A percentile compares a stretch with the other conserved stretches of the same genome.
Evolutionary conservation across 2,888 invertebrate genomes (phyloP).

Genomic region (Ecliptopera silaceata): DNA sequence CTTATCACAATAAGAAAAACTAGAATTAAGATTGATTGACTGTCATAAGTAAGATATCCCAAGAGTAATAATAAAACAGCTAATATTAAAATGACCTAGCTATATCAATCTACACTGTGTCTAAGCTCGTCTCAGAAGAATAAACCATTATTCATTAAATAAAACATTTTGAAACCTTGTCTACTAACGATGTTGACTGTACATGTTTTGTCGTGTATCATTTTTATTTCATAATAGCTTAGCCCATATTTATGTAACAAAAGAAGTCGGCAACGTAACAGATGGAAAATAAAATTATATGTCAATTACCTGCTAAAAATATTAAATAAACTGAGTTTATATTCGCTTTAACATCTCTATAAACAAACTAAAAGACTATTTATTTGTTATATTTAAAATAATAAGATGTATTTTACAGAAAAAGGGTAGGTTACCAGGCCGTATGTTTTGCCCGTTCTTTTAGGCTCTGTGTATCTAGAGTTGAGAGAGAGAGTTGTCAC

Average conservation of each 20-base stretch:
- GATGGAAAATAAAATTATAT: conserved; percentile 6
- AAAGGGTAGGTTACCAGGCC: no score
- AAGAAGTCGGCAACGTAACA: conserved; percentile 2
- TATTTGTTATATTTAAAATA: no score
- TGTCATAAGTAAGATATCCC: no score
- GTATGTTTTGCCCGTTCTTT: no score
- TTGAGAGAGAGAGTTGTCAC: no score
- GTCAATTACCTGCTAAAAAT: not conserved
- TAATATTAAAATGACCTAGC: not conserved
- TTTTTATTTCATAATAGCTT: conserved; percentile 35
- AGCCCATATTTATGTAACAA: conserved; percentile 21
- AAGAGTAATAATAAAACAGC: not conserved
- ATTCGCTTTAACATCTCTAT: no score
- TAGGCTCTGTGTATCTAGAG: no score
- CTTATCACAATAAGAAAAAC: no score
- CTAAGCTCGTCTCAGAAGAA: not conserved
- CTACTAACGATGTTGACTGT: conserved; percentile 31
- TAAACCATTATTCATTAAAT: conserved; percentile 12
- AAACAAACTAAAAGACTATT: no score
- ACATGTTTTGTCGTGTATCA: conserved; percentile 35
- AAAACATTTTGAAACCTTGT: not conserved
- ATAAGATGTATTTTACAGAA: no score
- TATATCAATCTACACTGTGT: conserved; percentile 2
- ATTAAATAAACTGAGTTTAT: no score
- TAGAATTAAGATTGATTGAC: no score